These are phyloP conservation scores for Leucopsar rothschildi DNA, from an alignment of 2,113 vertebrate species.

Conservation along the genomic window DNA sequence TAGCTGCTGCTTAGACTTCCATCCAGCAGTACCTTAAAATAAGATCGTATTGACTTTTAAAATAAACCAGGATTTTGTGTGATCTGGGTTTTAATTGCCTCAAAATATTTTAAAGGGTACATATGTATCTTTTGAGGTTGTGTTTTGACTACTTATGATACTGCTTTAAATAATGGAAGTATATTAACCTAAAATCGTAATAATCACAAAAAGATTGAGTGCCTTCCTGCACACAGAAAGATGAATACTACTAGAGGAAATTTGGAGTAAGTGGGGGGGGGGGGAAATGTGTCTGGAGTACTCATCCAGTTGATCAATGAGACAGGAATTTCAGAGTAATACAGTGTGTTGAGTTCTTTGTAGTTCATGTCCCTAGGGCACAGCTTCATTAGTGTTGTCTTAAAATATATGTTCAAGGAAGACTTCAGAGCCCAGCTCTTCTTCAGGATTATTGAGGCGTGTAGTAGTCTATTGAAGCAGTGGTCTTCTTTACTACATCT, in stretches of 20 bases:
- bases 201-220: not conserved
- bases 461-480: not conserved
- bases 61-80: not conserved
- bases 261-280: not conserved
- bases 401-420: not conserved
- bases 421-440: not conserved
- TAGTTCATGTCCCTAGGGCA: not conserved
- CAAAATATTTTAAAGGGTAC: not conserved
- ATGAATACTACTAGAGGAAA: not conserved
- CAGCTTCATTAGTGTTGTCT: not conserved
- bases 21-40: not conserved
- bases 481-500: not conserved
- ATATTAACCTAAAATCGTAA: not conserved
- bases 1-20: not conserved
- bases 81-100: not conserved
- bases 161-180: not conserved
- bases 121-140: not conserved
- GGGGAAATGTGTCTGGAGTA: not conserved
- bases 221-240: not conserved
- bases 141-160: not conserved
- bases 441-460: not conserved
- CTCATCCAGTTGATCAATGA: not conserved
- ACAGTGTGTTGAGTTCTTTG: fast-evolving
- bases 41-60: not conserved
- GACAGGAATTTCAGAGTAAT: not conserved